Percentiles rank a stretch among this genome's conserved stretches.
Evolutionary conservation across 2,888 invertebrate genomes (phyloP).

Genomic region (Pherbina coryleti): DNA sequence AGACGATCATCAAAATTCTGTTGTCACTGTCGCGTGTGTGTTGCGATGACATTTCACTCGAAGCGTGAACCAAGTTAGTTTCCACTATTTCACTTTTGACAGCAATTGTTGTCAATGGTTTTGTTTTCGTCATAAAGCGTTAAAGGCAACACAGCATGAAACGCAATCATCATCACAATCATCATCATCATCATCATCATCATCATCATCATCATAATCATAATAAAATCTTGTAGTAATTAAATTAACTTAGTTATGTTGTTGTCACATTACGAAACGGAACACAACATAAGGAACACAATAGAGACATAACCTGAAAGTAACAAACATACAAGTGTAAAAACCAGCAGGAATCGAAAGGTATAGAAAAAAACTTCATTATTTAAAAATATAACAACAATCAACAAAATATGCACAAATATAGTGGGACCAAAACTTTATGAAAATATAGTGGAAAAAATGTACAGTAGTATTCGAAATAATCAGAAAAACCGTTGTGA

Average conservation of each 20-base stretch:
- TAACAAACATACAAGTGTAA: too few species aligned
- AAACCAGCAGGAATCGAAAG: too few species aligned
- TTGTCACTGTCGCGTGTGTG: slow-evolving; percentile 3
- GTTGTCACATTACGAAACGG: slow-evolving; percentile 6
- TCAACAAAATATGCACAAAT: too few species aligned
- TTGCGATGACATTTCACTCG: slow-evolving; percentile 3
- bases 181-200: neutral
- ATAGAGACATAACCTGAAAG: neutral
- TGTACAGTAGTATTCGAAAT: too few species aligned
- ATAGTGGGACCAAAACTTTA: too few species aligned
- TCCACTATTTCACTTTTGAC: neutral
- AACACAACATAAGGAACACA: neutral
- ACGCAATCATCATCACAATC: neutral
- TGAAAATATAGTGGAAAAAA: too few species aligned
- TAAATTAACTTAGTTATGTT: slow-evolving; percentile 36
- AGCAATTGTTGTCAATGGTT: too few species aligned
- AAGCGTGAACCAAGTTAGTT: neutral
- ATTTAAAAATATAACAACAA: too few species aligned
- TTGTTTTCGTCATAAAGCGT: too few species aligned
- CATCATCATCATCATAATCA: neutral
- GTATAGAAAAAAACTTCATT: too few species aligned
- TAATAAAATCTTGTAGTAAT: slow-evolving; percentile 12
- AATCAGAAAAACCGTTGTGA: too few species aligned
- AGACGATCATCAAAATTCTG: neutral
- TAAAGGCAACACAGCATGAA: too few species aligned